Evolutionary conservation across 2,113 vertebrate genomes (phyloP), one percentile per base, ranked within the genome.

Genomic region (Arvicanthis niloticus): DNA sequence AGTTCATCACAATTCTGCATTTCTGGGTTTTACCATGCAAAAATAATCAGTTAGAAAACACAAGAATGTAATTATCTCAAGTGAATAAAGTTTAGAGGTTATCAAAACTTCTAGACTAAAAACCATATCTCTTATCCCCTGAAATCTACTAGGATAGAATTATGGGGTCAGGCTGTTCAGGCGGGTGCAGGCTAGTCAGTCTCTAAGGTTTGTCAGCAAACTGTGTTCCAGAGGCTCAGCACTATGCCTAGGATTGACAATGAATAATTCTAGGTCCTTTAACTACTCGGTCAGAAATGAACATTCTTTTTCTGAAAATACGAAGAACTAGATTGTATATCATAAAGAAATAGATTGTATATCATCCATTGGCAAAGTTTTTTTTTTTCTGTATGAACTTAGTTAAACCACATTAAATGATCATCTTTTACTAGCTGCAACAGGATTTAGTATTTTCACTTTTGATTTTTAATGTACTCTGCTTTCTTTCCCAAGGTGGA

Each of bases 11-110:
- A 3, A 0, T 24, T 87, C 72, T 96, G 96, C 73, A 87, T 76
- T 60, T 93, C 90, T 92, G 84, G 40, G 51, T 37, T 70, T 94
- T 87, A 96, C 76, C 92, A 24, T 90, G 78, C 0, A 19, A 84
- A 85, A 65, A 87, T 22, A 92, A 31, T n/a, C 72, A 84, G n/a
- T 81, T 87, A 45, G 87, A 60, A 94, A 48, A 92, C 0, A 0
- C 21, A 86, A 96, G 89, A 40, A 51, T 12, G 11, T 1, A 51
- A 72, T 78, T 58, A 21, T 85, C 88, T 95, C 37, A 86, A 53
- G 24, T 91, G 24, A 93, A 62, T 87, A 34, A 88, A 70, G 77
- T 58, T 37, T 95, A 5, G 65, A 42, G 29, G 72, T 96, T 94
- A 91, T 58, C 89, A 22, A 80, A 45, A 13, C 68, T 93, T 7